Conservation (phyloP, 2,797 vertebrate genomes). For the Peromyscus aztecus region DNA sequence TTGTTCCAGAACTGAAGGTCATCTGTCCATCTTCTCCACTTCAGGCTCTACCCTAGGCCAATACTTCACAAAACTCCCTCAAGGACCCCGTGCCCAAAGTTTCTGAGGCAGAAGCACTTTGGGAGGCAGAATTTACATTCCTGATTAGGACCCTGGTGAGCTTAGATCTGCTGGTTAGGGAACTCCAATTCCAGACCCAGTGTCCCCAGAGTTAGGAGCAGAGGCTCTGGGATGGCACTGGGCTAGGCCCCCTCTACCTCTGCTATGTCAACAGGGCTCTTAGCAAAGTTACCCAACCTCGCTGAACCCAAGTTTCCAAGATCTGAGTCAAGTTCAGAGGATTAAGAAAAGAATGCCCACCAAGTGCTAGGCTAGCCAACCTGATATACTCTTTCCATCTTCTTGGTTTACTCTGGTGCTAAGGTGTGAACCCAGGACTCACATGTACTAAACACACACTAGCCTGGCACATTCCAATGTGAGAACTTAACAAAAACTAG, state of each 20-base stretch:
- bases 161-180: neutral
- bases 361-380: neutral
- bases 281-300: conserved; percentile 27
- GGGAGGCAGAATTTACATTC: neutral
- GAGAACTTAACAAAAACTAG: conserved; percentile 28
- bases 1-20: neutral
- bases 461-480: neutral
- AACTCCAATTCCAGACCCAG: neutral
- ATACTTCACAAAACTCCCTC: neutral
- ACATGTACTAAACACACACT: neutral
- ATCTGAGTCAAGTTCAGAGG: neutral
- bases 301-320: neutral
- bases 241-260: neutral
- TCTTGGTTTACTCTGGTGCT: neutral
- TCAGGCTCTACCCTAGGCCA: neutral
- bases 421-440: neutral
- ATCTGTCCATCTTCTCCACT: neutral
- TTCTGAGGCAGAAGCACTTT: neutral
- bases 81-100: neutral
- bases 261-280: neutral
- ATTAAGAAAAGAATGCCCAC: neutral
- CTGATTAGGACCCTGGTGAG: neutral
- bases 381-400: neutral
- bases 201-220: neutral
- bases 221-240: neutral